A percentile compares a stretch with the other conserved stretches of the same genome.
Conservation (phyloP, 2,797 vertebrate genomes). For the Coranthus polyacanthus region DNA sequence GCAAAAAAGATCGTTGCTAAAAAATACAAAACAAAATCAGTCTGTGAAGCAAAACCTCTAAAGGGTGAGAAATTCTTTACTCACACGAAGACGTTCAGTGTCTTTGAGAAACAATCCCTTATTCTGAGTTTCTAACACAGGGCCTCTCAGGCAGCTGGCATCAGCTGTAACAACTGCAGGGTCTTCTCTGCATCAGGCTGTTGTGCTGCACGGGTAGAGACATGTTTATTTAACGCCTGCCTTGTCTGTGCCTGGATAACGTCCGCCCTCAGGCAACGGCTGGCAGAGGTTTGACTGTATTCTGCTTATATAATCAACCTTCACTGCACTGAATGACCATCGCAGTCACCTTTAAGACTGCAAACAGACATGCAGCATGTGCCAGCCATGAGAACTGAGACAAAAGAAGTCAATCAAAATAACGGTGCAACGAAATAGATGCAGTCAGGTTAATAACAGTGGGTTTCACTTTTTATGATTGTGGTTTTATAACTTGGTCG, state of each 20-base stretch:
- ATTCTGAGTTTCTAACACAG: slow-evolving; percentile 8
- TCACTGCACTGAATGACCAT: slow-evolving; percentile 52
- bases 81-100: neutral
- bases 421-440: neutral
- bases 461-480: too few relatives aligned
- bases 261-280: slow-evolving; percentile 62
- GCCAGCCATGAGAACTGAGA: slow-evolving; percentile 12
- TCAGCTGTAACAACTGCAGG: slow-evolving; percentile 19
- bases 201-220: slow-evolving; percentile 55
- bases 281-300: slow-evolving; percentile 66
- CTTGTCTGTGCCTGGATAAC: slow-evolving; percentile 64
- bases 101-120: neutral
- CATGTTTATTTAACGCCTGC: slow-evolving; percentile 72
- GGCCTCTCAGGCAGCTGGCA: slow-evolving; percentile 35
- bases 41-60: neutral
- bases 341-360: slow-evolving; percentile 44
- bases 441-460: too few relatives aligned
- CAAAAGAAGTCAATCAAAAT: slow-evolving; percentile 9
- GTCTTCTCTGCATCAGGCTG: slow-evolving; percentile 53
- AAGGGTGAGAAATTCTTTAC: neutral
- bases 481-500: too few relatives aligned
- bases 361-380: slow-evolving; percentile 39
- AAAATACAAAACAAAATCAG: too few relatives aligned
- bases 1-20: neutral
- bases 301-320: slow-evolving; percentile 77